Conservation (phyloP, 2,888 invertebrate species). For the Smittia aterrima region DNA sequence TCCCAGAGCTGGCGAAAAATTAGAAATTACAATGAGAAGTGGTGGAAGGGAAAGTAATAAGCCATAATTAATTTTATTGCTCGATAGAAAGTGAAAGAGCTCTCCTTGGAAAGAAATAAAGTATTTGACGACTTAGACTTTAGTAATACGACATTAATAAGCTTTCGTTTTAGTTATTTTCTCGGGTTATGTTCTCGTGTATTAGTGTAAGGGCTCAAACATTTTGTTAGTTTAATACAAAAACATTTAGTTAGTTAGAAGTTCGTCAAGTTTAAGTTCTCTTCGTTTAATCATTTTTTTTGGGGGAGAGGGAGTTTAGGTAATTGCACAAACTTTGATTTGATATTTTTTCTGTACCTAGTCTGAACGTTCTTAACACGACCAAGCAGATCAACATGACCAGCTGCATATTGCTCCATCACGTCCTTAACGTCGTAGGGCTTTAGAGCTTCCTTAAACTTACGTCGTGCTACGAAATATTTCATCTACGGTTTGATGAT, state of each 20-base stretch:
- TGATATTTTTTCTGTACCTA: constrained; percentile 63
- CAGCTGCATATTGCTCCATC: constrained; percentile 91
- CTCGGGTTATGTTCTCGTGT: neutral
- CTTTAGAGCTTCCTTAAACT: constrained; percentile 92
- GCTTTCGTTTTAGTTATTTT: constrained; percentile 5
- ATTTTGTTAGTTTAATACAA: neutral
- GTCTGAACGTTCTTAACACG: constrained; percentile 88
- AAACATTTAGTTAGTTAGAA: neutral
- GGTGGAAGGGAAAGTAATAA: neutral
- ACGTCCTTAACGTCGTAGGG: constrained; percentile 97
- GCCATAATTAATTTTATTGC: neutral
- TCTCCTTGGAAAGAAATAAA: neutral
- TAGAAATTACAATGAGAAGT: neutral
- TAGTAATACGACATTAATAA: neutral
- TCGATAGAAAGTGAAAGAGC: neutral
- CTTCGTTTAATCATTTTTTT: neutral
- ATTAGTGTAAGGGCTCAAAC: neutral
- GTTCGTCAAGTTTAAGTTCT: too few species aligned
- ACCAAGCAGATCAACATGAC: constrained; percentile 86
- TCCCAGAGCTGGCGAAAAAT: neutral
- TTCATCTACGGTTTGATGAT: constrained; percentile 67
- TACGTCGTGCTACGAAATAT: constrained; percentile 90
- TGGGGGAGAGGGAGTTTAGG: neutral
- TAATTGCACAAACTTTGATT: neutral
- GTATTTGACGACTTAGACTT: neutral